Evolutionary conservation across 2,888 invertebrate genomes (phyloP).

Genomic region (Crocallis elinguaria): DNA sequence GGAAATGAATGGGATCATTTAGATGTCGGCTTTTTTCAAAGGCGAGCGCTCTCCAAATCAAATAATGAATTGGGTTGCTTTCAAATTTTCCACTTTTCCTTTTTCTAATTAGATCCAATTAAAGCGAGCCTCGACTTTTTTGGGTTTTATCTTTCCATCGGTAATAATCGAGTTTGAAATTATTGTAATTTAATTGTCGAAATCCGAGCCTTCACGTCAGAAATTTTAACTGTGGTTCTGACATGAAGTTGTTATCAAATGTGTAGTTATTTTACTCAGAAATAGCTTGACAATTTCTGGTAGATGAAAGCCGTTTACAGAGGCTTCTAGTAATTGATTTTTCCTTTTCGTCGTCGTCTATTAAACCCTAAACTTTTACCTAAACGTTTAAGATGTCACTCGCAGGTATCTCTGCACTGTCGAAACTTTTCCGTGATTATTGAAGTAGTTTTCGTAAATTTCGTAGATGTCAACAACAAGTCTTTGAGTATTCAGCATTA

Average conservation of each 20-base stretch:
- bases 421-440: conserved; percentile 8
- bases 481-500: too few species aligned
- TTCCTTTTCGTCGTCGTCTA: too few species aligned
- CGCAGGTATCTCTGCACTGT: not conserved
- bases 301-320: too few species aligned
- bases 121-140: not conserved
- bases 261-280: too few species aligned
- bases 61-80: conserved; percentile 2
- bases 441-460: conserved; percentile 28
- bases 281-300: too few species aligned
- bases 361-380: too few species aligned
- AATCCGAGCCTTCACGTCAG: too few species aligned
- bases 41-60: not conserved
- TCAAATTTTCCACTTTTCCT: not conserved
- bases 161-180: not conserved
- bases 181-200: not conserved
- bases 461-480: conserved; percentile 46
- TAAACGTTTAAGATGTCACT: conserved; percentile 11
- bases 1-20: not conserved
- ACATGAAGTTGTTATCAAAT: too few species aligned
- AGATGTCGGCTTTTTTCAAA: not conserved
- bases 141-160: not conserved
- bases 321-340: too few species aligned
- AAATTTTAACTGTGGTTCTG: not conserved
- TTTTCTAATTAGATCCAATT: conserved; percentile 7